A percentile compares a stretch with the other conserved stretches of the same genome.
Evolutionary conservation across 2,797 vertebrate species (phyloP).

Genomic region (Leuciscus waleckii): DNA sequence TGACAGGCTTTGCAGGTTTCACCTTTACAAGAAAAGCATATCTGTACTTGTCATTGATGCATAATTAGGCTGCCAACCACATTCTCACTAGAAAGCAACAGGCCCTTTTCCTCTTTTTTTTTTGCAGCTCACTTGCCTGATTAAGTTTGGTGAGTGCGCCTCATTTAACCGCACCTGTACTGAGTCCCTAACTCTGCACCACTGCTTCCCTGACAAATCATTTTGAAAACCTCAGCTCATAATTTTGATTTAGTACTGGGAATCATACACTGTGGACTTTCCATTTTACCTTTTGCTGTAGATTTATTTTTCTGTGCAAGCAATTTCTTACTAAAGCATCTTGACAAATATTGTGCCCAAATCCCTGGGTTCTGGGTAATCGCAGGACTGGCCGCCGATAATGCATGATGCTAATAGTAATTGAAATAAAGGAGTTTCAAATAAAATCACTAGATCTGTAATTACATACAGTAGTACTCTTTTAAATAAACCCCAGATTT

Average conservation of each 20-base stretch:
- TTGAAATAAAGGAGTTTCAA: background rate
- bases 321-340: background rate
- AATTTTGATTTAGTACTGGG: background rate
- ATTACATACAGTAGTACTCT: background rate
- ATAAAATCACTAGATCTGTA: background rate
- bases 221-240: background rate
- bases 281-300: background rate
- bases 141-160: slow-evolving; percentile 41
- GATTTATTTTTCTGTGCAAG: background rate
- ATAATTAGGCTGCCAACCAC: background rate
- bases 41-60: background rate
- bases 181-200: background rate
- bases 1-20: background rate
- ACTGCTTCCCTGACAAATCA: slow-evolving; percentile 5
- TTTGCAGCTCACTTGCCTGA: slow-evolving; percentile 28
- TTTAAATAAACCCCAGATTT: background rate
- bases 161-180: background rate
- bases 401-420: background rate
- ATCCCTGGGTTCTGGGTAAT: background rate
- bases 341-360: background rate
- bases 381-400: background rate
- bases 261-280: background rate
- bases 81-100: slow-evolving; percentile 13
- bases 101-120: slow-evolving; percentile 1
- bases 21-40: background rate